A percentile compares a stretch with the other conserved stretches of the same genome.
These are phyloP conservation scores for Tachina lurida DNA, from an alignment of 2,888 invertebrate species.

Conservation along the genomic window DNA sequence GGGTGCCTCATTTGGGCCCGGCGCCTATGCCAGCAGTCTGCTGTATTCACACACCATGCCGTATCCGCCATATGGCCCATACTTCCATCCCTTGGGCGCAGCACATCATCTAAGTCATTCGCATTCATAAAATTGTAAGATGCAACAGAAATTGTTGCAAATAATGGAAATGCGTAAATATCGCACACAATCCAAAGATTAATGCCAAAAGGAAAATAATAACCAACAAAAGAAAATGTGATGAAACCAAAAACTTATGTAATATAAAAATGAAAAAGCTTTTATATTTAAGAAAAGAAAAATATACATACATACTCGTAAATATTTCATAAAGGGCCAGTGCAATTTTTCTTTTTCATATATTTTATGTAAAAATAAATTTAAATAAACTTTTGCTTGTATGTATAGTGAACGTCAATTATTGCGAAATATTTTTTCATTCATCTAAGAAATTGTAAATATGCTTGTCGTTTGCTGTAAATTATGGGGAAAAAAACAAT, in stretches of 20 bases:
- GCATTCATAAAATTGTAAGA: constrained; percentile 84
- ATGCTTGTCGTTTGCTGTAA: constrained; percentile 54
- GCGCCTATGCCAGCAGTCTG: constrained; percentile 85
- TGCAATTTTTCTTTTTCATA: constrained; percentile 52
- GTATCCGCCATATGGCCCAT: constrained; percentile 87
- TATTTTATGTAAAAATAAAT: constrained; percentile 31
- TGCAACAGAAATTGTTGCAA: constrained; percentile 82
- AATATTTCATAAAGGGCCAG: constrained; percentile 34
- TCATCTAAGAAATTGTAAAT: constrained; percentile 42
- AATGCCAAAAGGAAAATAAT: constrained; percentile 7
- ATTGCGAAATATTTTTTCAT: constrained; percentile 22
- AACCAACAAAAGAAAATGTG: constrained; percentile 47
- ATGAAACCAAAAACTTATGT: constrained; percentile 72
- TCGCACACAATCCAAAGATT: constrained; percentile 58
- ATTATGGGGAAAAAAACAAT: constrained; percentile 49
- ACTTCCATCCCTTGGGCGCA: constrained; percentile 87
- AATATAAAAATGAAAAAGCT: constrained; percentile 27
- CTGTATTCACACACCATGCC: constrained; percentile 87
- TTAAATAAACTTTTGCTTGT: constrained; percentile 11
- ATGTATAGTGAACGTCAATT: constrained; percentile 44
- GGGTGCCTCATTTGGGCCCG: constrained; percentile 85
- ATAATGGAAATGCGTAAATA: constrained; percentile 79
- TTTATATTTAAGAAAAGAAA: neutral
- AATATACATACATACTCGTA: no score
- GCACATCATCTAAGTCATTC: constrained; percentile 87